phyloP scores from a whole-genome alignment of 2,113 vertebrate genomes.

The Aythya baeri region DNA sequence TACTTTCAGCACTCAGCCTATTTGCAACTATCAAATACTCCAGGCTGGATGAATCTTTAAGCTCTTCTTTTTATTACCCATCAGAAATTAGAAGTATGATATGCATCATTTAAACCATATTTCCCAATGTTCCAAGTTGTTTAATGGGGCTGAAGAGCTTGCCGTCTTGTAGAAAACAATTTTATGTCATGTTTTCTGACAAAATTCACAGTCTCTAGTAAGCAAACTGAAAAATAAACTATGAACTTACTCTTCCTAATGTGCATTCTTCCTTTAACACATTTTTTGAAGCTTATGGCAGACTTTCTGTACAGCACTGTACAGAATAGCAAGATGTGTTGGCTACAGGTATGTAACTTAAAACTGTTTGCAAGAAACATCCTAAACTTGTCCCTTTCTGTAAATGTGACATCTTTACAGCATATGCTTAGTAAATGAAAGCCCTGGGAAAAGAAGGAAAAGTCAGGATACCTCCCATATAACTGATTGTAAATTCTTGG shows the following conservation, averaged over 20 bases:
- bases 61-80: conserved; percentile 42
- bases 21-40: background rate
- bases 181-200: background rate
- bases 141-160: conserved; percentile 17
- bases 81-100: conserved; percentile 54
- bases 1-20: background rate
- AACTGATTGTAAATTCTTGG: conserved; percentile 86
- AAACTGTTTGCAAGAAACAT: conserved; percentile 75
- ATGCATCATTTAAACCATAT: conserved; percentile 69
- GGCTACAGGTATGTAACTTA: conserved; percentile 63
- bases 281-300: background rate
- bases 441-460: conserved; percentile 61
- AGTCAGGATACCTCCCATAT: conserved; percentile 79
- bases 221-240: background rate
- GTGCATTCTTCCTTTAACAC: background rate
- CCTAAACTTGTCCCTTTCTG: conserved; percentile 73
- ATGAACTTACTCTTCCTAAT: background rate
- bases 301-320: background rate
- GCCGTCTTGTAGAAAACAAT: background rate
- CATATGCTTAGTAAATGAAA: conserved; percentile 76
- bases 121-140: conserved; percentile 31
- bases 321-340: background rate
- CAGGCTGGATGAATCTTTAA: conserved; percentile 36
- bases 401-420: conserved; percentile 87
- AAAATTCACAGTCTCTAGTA: background rate